Conservation (phyloP, 2,888 invertebrate species). For the Drosophila paranaensis region DNA sequence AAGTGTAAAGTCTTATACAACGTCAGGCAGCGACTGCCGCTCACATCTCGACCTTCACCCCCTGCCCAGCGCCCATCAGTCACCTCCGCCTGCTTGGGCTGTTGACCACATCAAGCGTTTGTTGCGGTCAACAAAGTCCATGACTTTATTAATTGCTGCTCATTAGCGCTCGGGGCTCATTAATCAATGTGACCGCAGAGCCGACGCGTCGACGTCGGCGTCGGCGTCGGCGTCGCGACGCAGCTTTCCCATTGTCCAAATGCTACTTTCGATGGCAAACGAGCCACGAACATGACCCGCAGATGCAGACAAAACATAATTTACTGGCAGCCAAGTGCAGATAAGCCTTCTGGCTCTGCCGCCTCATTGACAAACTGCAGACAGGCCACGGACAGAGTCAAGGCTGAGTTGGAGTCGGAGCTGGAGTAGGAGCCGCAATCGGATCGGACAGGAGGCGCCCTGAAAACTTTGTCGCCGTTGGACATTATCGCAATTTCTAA, state of each 20-base stretch:
- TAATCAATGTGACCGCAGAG: slow-evolving; percentile 73
- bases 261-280: slow-evolving; percentile 17
- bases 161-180: slow-evolving; percentile 79
- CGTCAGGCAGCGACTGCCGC: slow-evolving; percentile 18
- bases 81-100: slow-evolving; percentile 12
- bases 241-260: slow-evolving; percentile 56
- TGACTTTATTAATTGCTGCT: slow-evolving; percentile 81
- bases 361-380: slow-evolving; percentile 77
- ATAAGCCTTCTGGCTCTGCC: slow-evolving; percentile 66
- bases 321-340: slow-evolving; percentile 75
- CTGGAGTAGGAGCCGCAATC: slow-evolving; percentile 10
- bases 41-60: slow-evolving; percentile 13
- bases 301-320: slow-evolving; percentile 80
- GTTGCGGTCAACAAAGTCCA: slow-evolving; percentile 75
- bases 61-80: not conserved
- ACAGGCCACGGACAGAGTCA: slow-evolving; percentile 49
- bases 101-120: slow-evolving; percentile 44
- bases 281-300: slow-evolving; percentile 64
- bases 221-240: slow-evolving; percentile 21
- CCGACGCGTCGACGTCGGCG: slow-evolving; percentile 31
- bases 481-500: slow-evolving; percentile 80
- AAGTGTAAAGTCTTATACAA: not conserved
- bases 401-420: slow-evolving; percentile 10
- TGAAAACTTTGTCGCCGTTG: slow-evolving; percentile 75
- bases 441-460: slow-evolving; percentile 42